These are phyloP conservation scores for Phocoena sinus DNA, from an alignment of 2,113 vertebrate genomes.

Conservation along the genomic window DNA sequence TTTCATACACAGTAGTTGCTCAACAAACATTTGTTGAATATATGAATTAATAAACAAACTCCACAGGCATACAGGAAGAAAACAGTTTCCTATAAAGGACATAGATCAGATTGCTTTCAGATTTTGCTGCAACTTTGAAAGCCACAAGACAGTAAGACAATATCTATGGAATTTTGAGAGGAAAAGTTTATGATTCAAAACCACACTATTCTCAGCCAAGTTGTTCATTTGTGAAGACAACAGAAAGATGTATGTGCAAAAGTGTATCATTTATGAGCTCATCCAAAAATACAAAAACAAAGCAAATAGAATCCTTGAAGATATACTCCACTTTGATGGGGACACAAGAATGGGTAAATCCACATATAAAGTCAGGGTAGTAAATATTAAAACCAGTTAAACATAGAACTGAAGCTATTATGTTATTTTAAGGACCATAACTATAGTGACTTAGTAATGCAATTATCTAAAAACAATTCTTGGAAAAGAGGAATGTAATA, in stretches of 20 bases:
- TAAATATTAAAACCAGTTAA: slow-evolving; percentile 5
- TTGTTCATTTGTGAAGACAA: neutral
- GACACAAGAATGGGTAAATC: neutral
- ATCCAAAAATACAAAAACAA: neutral
- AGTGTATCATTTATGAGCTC: neutral
- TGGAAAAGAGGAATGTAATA: neutral
- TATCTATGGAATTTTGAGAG: neutral
- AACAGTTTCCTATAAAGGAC: neutral
- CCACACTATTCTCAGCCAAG: neutral
- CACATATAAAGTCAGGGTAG: neutral
- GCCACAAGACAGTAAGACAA: neutral
- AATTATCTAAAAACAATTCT: neutral
- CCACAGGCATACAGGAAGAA: neutral
- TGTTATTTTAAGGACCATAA: slow-evolving; percentile 21
- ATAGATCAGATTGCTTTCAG: neutral
- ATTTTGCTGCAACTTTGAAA: neutral
- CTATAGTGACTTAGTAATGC: neutral
- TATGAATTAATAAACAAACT: neutral
- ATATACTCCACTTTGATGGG: neutral
- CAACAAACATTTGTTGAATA: neutral
- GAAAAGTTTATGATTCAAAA: neutral
- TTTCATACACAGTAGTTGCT: neutral
- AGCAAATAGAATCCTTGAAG: neutral
- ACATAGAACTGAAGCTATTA: neutral
- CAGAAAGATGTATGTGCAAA: neutral